Percentiles rank a stretch among this genome's conserved stretches.
These are phyloP conservation scores for Sphyrna mokarran DNA, from an alignment of 2,113 vertebrate species.

Conservation along the genomic window DNA sequence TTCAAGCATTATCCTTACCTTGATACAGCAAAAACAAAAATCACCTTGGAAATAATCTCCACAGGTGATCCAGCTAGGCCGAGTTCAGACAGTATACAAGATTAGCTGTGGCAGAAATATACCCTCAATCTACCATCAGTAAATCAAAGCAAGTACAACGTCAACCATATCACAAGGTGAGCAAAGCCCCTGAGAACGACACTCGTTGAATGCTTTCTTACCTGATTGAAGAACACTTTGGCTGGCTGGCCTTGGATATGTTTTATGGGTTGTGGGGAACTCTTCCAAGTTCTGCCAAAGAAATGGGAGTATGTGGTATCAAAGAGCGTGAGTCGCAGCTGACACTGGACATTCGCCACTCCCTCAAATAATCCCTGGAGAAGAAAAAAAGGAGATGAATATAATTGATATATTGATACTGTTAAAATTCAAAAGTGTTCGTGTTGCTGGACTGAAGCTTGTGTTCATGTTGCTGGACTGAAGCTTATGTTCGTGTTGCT, in stretches of 20 bases:
- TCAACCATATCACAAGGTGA: not conserved
- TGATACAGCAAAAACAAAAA: constrained; percentile 13
- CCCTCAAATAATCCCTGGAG: constrained; percentile 45
- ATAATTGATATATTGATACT: not conserved
- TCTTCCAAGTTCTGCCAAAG: constrained; percentile 85
- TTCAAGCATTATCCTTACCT: constrained; percentile 32
- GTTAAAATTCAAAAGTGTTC: not conserved
- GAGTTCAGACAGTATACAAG: not conserved
- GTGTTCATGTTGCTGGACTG: too few relatives aligned
- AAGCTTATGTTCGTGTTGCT: not conserved
- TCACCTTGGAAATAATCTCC: not conserved
- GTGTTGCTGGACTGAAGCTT: too few relatives aligned
- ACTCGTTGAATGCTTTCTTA: constrained; percentile 43
- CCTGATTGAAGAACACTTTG: constrained; percentile 71
- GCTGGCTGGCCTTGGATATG: not conserved
- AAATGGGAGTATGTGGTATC: constrained; percentile 72
- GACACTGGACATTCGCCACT: constrained; percentile 52
- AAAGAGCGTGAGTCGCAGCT: constrained; percentile 75
- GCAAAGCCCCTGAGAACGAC: not conserved
- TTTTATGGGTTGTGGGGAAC: constrained; percentile 45
- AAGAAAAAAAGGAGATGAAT: not conserved
- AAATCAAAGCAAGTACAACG: not conserved
- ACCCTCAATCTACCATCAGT: not conserved
- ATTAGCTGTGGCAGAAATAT: too few relatives aligned
- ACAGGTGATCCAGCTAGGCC: not conserved